phyloP scores from a whole-genome alignment of 2,888 invertebrate genomes.

The Osmoderma eremita region DNA sequence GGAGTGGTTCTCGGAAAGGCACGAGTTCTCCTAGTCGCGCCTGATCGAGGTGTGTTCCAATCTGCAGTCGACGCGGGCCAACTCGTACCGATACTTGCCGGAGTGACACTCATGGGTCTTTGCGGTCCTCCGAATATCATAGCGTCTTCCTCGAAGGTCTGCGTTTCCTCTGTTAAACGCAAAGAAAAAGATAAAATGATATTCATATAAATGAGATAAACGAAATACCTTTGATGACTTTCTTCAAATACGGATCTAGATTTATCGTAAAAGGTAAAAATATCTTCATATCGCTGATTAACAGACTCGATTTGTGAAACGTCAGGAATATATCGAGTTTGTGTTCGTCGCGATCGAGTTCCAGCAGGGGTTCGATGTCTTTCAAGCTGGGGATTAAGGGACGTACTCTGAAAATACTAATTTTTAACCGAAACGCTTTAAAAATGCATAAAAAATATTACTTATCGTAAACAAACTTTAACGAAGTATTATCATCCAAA shows the following conservation, averaged over 20 bases:
- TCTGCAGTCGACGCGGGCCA: slow-evolving; percentile 50
- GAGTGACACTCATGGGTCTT: slow-evolving; percentile 48
- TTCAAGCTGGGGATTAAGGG: slow-evolving; percentile 84
- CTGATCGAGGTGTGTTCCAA: slow-evolving; percentile 52
- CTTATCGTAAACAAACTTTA: slow-evolving; percentile 95
- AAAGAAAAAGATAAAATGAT: not conserved
- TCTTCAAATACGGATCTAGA: slow-evolving; percentile 96
- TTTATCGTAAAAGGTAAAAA: slow-evolving; percentile 99
- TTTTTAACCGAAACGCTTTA: not conserved
- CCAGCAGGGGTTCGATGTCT: slow-evolving; percentile 88
- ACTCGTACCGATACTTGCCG: slow-evolving; percentile 39
- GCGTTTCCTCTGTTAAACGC: slow-evolving; percentile 72
- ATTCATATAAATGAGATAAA: too few species aligned
- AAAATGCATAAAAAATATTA: slow-evolving; percentile 28
- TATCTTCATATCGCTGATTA: slow-evolving; percentile 89
- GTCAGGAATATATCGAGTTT: slow-evolving; percentile 94
- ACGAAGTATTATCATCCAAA: slow-evolving; percentile 84
- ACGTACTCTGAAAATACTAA: slow-evolving; percentile 72
- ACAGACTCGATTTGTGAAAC: slow-evolving; percentile 85
- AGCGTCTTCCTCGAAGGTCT: slow-evolving; percentile 72
- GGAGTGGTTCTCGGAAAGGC: slow-evolving; percentile 48
- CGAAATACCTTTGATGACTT: slow-evolving; percentile 89
- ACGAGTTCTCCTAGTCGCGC: slow-evolving; percentile 49
- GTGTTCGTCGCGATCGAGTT: slow-evolving; percentile 93
- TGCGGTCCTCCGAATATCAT: slow-evolving; percentile 54